These are phyloP conservation scores for Thalpophila matura DNA, from an alignment of 2,888 invertebrate genomes.

Conservation along the genomic window DNA sequence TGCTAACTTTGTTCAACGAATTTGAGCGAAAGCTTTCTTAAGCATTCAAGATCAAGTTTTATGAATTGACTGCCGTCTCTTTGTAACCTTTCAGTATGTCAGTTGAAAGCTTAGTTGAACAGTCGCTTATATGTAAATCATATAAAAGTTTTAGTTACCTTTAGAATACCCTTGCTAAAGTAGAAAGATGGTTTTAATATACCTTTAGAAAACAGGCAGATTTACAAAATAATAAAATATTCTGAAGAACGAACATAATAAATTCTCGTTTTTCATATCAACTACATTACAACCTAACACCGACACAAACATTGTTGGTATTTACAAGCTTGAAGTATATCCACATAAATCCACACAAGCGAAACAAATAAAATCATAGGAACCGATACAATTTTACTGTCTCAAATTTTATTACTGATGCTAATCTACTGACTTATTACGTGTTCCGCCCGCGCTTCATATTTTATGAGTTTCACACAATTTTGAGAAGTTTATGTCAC, in stretches of 20 bases:
- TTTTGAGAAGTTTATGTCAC: constrained; percentile 49
- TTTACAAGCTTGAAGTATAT: constrained; percentile 12
- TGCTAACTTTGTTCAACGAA: background rate
- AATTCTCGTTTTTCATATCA: too few species aligned
- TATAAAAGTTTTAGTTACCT: too few species aligned
- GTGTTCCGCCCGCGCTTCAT: constrained; percentile 45
- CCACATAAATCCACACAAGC: constrained; percentile 21
- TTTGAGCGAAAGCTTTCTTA: background rate
- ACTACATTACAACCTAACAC: too few species aligned
- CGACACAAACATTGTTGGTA: too few species aligned
- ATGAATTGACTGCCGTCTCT: background rate
- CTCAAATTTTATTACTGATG: constrained; percentile 63
- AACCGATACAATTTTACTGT: constrained; percentile 52
- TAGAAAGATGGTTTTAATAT: too few species aligned
- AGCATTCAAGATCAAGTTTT: background rate
- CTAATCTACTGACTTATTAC: constrained; percentile 59
- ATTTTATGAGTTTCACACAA: constrained; percentile 60
- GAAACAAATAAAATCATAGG: constrained; percentile 50
- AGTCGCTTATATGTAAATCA: too few species aligned
- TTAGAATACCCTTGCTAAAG: too few species aligned
- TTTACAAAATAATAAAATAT: too few species aligned
- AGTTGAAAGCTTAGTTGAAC: too few species aligned
- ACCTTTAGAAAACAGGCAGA: too few species aligned
- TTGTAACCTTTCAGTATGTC: too few species aligned
- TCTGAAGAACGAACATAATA: too few species aligned